Conservation (phyloP, 2,888 invertebrate genomes). For the Melinaea menophilus region DNA sequence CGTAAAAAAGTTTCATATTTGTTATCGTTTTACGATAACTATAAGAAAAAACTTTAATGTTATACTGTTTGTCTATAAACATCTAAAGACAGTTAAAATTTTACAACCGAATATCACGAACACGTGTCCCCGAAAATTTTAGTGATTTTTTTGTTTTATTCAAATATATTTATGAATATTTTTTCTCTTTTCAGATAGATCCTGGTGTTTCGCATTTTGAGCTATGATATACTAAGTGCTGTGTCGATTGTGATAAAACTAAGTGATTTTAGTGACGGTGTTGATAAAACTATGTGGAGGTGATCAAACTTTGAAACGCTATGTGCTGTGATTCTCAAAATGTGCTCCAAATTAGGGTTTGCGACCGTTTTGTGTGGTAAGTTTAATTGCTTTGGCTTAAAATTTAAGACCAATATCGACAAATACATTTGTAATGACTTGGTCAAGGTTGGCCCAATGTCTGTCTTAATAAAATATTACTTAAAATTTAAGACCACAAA, state of each 20-base stretch:
- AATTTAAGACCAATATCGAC: too few species aligned
- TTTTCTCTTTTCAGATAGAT: conserved; percentile 25
- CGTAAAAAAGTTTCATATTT: too few species aligned
- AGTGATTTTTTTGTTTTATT: neutral
- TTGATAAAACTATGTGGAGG: conserved; percentile 50
- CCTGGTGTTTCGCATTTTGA: neutral
- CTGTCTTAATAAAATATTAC: too few species aligned
- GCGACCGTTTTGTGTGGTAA: conserved; percentile 56
- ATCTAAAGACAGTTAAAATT: conserved; percentile 10
- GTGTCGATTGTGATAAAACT: conserved; percentile 6
- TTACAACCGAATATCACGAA: conserved; percentile 13
- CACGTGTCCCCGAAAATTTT: conserved; percentile 10
- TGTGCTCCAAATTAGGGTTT: conserved; percentile 60
- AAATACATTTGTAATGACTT: too few species aligned
- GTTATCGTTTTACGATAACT: too few species aligned
- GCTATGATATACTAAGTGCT: conserved; percentile 1
- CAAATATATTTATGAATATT: neutral
- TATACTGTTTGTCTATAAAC: conserved; percentile 3
- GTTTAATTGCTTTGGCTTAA: conserved; percentile 37
- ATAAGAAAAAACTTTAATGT: conserved; percentile 4
- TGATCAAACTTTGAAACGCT: conserved; percentile 50
- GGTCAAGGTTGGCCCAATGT: too few species aligned
- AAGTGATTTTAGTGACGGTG: conserved; percentile 33
- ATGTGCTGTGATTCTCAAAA: conserved; percentile 59
- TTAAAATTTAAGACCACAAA: too few species aligned